Evolutionary conservation across 2,888 invertebrate species (phyloP), one percentile per base, ranked within the genome.

Genomic region (Parnassius smintheus): DNA sequence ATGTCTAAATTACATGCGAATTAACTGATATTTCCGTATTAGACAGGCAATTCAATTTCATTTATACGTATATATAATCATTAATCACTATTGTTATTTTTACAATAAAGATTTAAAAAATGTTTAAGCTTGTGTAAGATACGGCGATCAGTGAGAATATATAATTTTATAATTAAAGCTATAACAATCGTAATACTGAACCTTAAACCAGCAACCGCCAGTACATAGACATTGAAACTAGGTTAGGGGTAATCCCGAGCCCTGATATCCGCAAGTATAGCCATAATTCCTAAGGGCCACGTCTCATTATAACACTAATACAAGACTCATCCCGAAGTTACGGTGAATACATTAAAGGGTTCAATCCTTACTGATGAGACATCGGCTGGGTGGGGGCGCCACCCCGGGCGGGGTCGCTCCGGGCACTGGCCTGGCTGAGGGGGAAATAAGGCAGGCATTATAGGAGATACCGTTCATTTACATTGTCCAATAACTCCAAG

Each of bases 401-500:
- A 71, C 74, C 70, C 82, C 90, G 86, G 87, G 86, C 83, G 88
- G 62, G 58, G 58, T 73, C 75, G 81, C 83, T 75, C 73, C 83
- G 85, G 83, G 82, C 87, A 83, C 83, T 86, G 86, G 81, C 86
- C 86, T 74, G 77, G 80, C 80, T 73, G 76, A 78, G 87, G 85
- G 83, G 85, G 86, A 80, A 85, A 85, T 86, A 88, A 86, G 88
- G 88, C 87, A 85, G 85, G 91, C 91, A 92, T 91, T 91, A 91
- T 91, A 88, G 90, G 85, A 89, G 88, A 88, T 89, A 91, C 88
- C 88, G 91, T 92, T 92, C 92, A 92, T 92, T 92, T 92, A 92
- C 92, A 92, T 92, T 92, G 91, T 92, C 89, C 92, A 91, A 92
- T 92, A 92, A 91, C 91, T 92, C 87, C 88, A 89, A 92, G 91